Evolutionary conservation across 2,113 vertebrate species (phyloP), one percentile per base, ranked within the genome.

Genomic region (Salvelinus sp.): DNA sequence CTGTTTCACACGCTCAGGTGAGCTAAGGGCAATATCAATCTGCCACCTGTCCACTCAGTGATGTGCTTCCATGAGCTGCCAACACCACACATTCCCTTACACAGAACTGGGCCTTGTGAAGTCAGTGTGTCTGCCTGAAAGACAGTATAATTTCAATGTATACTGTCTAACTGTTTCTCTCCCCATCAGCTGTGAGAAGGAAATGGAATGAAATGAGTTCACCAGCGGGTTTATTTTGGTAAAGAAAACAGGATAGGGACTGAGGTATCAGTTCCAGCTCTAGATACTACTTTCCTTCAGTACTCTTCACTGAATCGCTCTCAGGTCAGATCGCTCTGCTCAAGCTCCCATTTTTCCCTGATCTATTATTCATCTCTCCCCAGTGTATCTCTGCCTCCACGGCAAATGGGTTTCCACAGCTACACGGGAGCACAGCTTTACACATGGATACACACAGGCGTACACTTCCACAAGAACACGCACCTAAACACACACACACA

Each of bases 291-390:
- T 85, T 79, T 87, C 78, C 78, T 80, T 79, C 50, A n/a, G 62
- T 78, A 78, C 77, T 76, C 77, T 73, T 85, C 78, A 79, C 75
- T 83, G 82, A 84, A 83, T 85, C 13, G 76, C 80, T 88, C 85
- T 84, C 79, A 87, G 87, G 88, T 84, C 88, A 85, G 78, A 82
- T 69, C 74, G 79, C 81, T 87, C 70, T 78, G 78, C 82, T 81
- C 81, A 90, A 89, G 81, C 82, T 86, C 85, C 79, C 82, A 82
- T 90, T 92, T 91, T 89, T 83, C 83, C 83, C 89, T 88, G 86
- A 92, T 91, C 84, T 87, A 93, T 92, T 91, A 93, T 92, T 93
- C 87, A 93, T 91, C 78, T 69, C 86, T 84, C 85, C 88, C 86
- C 82, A 79, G 83, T 48, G 68, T 22, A 23, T 79, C 80, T 78